Evolutionary conservation across 1,140 invertebrate species (phyloP), one percentile per base, ranked within the genome.

Genomic region (Lordiphosa collinella): DNA sequence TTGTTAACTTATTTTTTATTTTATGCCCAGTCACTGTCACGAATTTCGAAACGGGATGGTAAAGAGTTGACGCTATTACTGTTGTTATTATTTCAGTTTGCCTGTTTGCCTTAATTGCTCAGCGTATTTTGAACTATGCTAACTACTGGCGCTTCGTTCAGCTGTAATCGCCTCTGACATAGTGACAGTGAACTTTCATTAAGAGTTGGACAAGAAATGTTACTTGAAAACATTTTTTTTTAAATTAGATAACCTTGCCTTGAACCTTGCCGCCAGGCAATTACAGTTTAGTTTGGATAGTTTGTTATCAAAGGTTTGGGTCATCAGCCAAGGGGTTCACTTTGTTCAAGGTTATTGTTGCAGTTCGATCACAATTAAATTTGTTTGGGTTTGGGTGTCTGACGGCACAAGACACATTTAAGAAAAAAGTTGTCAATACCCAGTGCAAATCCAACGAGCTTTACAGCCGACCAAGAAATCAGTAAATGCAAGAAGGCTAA

Each of bases 181-280:
- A 51, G 22, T 84, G 79, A 65, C 78, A 84, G 64, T 84, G 78
- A 84, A 85, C 78, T 60, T 48, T 43, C 37, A 29, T 36, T 13
- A 41, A 56, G 53, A 62, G 67, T 36, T 51, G 35, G 41, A 41
- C 31, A 38, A 13, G 48, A 29, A 40, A 50, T 38, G 22, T 54
- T 53, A 54, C 16, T 36, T 56, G 38, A 37, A 38, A 58, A 37
- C 37, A 60, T 63, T 12, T 82, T 37, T 61, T 44, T 37, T 40
- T 35, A 73, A 44, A 59, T 78, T 84, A 73, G 78, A 64, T 84
- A 78, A 82, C 64, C 40, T 52, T 59, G 50, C 65, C 75, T 61
- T 63, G 60, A 60, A 50, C 60, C 29, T 32, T 43, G 37, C 53
- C 18, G 40, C 29, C 6, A 18, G 58, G 41, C 16, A 43, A 32